Evolutionary conservation across 1,140 invertebrate genomes (phyloP), one percentile per base, ranked within the genome.

Genomic region (Pentalonia nigronervosa): DNA sequence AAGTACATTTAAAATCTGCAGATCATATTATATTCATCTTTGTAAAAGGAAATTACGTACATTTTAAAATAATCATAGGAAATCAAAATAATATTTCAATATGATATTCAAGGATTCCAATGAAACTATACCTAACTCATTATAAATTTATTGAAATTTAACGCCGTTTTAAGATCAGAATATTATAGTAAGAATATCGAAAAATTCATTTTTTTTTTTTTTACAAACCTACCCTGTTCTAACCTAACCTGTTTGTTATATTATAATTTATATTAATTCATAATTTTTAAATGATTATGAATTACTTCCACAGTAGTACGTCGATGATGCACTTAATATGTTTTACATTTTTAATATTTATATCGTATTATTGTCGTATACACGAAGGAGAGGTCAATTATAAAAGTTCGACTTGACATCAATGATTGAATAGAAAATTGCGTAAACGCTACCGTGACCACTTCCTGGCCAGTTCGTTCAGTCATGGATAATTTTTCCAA

Each of bases 171-270:
- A 84, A 36, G 36, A 45, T 4, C 11, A 86, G 84, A 86, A 48
- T 86, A 84, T 25, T 84, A 86, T 47, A 30, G 7, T 47, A 41
- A 11, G 47, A 14, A 86, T 30, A 47, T 3, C 45, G 25, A 86
- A 47, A 86, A 86, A 86, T 86, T 48, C 45, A 47, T 86, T 47
- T 47, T 45, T 84, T 48, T 83, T 86, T n/a, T n/a, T n/a, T n/a
- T n/a, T n/a, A n/a, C n/a, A n/a, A n/a, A n/a, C n/a, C n/a, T n/a
- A n/a, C n/a, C n/a, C n/a, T n/a, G n/a, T n/a, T n/a, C n/a, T n/a
- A n/a, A n/a, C 83, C 21, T 48, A n/a, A 86, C 45, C 25, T 30
- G 36, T 30, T 30, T 86, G 17, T 45, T 45, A 20, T 47, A 84
- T 84, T 41, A 41, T 41, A 41, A 41, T 41, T 50, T 17, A 48